Percentiles rank a stretch among this genome's conserved stretches.
Conservation (phyloP, 2,797 vertebrate genomes). For the Channa striata region DNA sequence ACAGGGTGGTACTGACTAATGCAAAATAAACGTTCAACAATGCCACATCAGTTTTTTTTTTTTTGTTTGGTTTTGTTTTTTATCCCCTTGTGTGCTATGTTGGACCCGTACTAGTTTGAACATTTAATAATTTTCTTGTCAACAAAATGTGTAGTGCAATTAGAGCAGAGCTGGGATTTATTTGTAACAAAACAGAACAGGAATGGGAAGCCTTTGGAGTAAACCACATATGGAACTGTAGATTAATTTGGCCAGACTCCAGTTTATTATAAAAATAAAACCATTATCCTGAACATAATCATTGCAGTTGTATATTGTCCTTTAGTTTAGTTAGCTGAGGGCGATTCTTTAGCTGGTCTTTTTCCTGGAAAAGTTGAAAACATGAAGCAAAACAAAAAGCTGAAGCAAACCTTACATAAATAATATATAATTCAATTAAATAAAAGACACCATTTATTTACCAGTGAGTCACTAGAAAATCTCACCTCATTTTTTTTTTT, state of each 20-base stretch:
- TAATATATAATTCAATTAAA: constrained; percentile 7
- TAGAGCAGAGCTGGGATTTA: constrained; percentile 18
- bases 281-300: no score
- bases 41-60: constrained; percentile 22
- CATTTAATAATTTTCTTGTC: constrained; percentile 26
- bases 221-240: neutral
- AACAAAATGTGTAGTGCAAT: constrained; percentile 31
- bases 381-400: neutral
- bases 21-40: constrained; percentile 22
- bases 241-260: neutral
- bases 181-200: neutral
- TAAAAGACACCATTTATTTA: neutral
- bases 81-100: constrained; percentile 7
- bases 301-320: no score
- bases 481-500: constrained; percentile 26
- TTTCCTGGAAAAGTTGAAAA: neutral
- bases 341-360: no score
- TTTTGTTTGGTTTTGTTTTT: constrained; percentile 3
- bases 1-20: constrained; percentile 52
- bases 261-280: no score
- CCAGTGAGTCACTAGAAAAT: constrained; percentile 32
- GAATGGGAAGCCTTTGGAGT: neutral
- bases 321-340: no score
- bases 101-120: constrained; percentile 19
- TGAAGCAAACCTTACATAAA: no score